phyloP scores from a whole-genome alignment of 2,113 vertebrate species.

The Forbesichthys agassizii region DNA sequence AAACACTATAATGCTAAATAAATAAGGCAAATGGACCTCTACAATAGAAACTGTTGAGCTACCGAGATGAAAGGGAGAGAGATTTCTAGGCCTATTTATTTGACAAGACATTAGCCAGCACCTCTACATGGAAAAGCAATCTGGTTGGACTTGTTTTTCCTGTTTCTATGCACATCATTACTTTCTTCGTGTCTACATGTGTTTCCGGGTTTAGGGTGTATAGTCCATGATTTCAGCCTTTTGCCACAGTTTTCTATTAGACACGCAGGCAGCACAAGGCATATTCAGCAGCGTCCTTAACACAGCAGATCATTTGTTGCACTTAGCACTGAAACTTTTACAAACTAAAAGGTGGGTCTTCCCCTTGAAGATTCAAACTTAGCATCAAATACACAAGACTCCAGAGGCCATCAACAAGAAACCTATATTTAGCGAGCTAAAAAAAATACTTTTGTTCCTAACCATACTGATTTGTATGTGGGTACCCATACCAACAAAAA shows the following conservation, averaged over 20 bases:
- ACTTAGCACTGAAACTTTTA: conserved; percentile 13
- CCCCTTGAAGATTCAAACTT: neutral
- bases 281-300: conserved; percentile 19
- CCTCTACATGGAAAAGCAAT: conserved; percentile 56
- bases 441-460: conserved; percentile 4
- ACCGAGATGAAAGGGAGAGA: neutral
- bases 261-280: conserved; percentile 27
- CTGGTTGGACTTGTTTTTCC: conserved; percentile 60
- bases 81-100: conserved; percentile 33
- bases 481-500: neutral
- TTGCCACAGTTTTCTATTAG: conserved; percentile 36
- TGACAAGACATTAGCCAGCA: conserved; percentile 50
- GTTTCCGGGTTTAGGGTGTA: conserved; percentile 36
- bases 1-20: too few species aligned
- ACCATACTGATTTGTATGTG: neutral
- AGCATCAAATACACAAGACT: neutral
- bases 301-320: conserved; percentile 13
- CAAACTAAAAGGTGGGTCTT: neutral
- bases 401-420: neutral
- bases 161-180: conserved; percentile 56
- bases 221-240: conserved; percentile 32
- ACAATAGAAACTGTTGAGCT: neutral
- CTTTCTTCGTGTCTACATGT: conserved; percentile 45
- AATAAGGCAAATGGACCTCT: too few species aligned
- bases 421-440: neutral